These are phyloP conservation scores for Oncorhynchus kisutch DNA, from an alignment of 2,113 vertebrate species.

Conservation along the genomic window DNA sequence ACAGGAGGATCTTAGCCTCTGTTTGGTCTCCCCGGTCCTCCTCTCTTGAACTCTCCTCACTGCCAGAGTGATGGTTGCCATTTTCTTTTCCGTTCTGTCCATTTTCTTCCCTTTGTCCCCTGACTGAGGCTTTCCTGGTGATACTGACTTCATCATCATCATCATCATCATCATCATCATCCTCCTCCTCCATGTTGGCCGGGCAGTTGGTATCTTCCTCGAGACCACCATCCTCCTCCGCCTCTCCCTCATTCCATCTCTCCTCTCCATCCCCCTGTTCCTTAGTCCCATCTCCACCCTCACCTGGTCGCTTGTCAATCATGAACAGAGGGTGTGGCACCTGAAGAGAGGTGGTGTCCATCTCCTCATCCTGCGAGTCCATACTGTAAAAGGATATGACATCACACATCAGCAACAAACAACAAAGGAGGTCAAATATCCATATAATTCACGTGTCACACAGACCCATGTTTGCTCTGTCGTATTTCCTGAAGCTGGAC, in stretches of 20 bases:
- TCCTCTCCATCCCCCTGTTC: neutral
- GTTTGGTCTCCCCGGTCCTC: neutral
- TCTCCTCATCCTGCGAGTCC: constrained; percentile 63
- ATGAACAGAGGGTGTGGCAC: constrained; percentile 36
- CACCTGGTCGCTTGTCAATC: constrained; percentile 45
- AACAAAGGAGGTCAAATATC: neutral
- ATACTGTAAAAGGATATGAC: constrained; percentile 42
- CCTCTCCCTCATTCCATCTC: constrained; percentile 3
- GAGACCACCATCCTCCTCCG: constrained; percentile 18
- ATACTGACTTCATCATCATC: constrained; percentile 45
- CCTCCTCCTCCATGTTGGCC: constrained; percentile 1
- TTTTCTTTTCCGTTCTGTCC: constrained; percentile 19
- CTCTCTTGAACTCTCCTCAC: constrained; percentile 36
- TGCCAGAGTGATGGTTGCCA: constrained; percentile 26
- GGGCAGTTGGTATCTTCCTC: constrained; percentile 36
- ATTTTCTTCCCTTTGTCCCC: neutral
- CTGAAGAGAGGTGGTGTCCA: constrained; percentile 63
- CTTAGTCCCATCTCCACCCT: neutral
- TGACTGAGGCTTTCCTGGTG: constrained; percentile 43
- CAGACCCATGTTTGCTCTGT: too few relatives aligned
- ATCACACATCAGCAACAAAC: neutral
- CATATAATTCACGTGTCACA: neutral
- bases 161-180: too few relatives aligned
- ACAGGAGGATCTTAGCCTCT: constrained; percentile 3
- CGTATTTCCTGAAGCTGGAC: too few relatives aligned